A percentile compares a stretch with the other conserved stretches of the same genome.
Evolutionary conservation across 2,113 vertebrate genomes (phyloP).

Genomic region (Camelus dromedarius): DNA sequence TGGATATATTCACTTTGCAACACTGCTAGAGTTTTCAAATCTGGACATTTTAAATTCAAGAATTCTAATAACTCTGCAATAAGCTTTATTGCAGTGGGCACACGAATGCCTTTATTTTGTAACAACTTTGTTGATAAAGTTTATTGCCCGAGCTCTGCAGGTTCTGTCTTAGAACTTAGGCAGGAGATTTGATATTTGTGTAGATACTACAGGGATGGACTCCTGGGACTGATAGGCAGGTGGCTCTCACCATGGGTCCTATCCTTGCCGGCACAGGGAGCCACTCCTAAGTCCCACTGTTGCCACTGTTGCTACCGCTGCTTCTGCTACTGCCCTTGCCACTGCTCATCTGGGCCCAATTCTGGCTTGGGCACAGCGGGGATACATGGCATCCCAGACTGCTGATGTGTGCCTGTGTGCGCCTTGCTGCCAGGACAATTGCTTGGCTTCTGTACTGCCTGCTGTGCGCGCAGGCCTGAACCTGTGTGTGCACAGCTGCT

Average conservation of each 20-base stretch:
- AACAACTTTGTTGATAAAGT: not conserved
- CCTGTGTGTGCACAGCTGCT: not conserved
- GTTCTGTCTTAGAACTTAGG: not conserved
- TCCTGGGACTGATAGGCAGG: not conserved
- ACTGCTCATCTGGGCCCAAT: not conserved
- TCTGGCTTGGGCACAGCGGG: not conserved
- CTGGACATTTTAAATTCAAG: not conserved
- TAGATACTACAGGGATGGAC: not conserved
- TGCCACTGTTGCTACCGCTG: not conserved
- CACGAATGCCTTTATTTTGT: not conserved
- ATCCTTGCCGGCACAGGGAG: rapidly evolving
- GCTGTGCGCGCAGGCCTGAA: not conserved
- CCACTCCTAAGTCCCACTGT: rapidly evolving
- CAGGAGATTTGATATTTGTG: not conserved
- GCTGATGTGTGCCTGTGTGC: not conserved
- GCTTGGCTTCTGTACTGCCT: not conserved
- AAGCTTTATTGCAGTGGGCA: not conserved
- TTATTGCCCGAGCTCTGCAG: not conserved
- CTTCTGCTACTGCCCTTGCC: not conserved
- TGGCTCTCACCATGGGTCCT: not conserved
- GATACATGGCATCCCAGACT: not conserved
- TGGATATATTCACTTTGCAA: not conserved
- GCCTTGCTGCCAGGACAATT: not conserved
- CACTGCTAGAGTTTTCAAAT: not conserved
- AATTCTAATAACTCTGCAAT: not conserved